These are phyloP conservation scores for Peromyscus attwateri DNA, from an alignment of 2,797 vertebrate species.

Conservation along the genomic window DNA sequence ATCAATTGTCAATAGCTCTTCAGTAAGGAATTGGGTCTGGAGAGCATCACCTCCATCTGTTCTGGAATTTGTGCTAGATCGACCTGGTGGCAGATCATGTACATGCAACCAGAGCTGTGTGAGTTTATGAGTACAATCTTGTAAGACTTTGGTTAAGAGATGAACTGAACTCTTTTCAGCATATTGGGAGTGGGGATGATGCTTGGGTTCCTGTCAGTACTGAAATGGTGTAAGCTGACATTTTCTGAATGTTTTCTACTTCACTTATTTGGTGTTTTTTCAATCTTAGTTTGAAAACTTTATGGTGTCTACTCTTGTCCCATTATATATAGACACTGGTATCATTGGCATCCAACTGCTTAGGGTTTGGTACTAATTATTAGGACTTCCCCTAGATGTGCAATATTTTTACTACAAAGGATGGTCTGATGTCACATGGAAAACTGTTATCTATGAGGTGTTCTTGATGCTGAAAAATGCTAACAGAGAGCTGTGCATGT, in stretches of 20 bases:
- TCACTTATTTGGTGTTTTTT: slow-evolving; percentile 11
- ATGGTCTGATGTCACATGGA: background rate
- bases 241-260: background rate
- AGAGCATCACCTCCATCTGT: background rate
- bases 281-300: background rate
- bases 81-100: background rate
- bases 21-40: background rate
- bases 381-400: background rate
- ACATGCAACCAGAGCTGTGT: too few species aligned
- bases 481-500: background rate
- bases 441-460: background rate
- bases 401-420: background rate
- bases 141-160: background rate
- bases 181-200: background rate
- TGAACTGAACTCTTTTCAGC: background rate
- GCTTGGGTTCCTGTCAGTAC: background rate
- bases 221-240: background rate
- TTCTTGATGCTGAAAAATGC: background rate
- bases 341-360: background rate
- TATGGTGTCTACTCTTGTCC: background rate
- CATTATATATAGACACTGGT: background rate
- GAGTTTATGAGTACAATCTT: background rate
- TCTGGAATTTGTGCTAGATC: background rate
- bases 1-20: background rate
- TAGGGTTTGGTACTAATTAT: background rate